Evolutionary conservation across 2,888 invertebrate species (phyloP), one percentile per base, ranked within the genome.

Genomic region (Eupithecia exiguata): DNA sequence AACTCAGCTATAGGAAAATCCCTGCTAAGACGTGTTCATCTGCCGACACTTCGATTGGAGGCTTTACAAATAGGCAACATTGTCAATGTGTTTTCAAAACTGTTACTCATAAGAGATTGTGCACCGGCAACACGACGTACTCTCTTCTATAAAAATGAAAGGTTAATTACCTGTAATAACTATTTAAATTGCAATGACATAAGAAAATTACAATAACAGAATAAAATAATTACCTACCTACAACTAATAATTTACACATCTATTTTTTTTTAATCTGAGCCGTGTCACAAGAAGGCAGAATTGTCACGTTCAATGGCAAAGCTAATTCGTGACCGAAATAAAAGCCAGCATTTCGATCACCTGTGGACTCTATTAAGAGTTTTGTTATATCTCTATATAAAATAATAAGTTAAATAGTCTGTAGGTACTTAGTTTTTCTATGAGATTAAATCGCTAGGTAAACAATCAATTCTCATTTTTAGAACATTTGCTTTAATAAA

Each of bases 401-500:
- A 30, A 30, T 18, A 35, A 62, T 7, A n/a, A 40, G 40, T 40
- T 38, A 3, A 12, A 14, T 40, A 12, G 62, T 62, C 30, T 61
- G 62, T 53, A 30, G 5, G 1, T 49, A 49, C 49, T 1, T 38
- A 70, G 9, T 61, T 67, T 18, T n/a, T 35, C n/a, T 30, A 1
- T 30, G 30, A 30, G 30, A 30, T 30, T 30, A 30, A 30, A 30
- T n/a, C 3, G 0, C 10, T 7, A 1, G 7, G n/a, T 53, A 43
- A 43, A 43, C 14, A 43, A 43, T 43, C 1, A 21, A 21, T 21
- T 53, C 7, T 53, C 16, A 1, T 61, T 75, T 75, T 46, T 81
- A 97, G 97, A 84, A 97, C 98, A 0, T 96, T 97, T 87, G 96
- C 96, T 16, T 87, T 98, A 72, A 95, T 99, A 58, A 98, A 98